Percentiles rank a stretch among this genome's conserved stretches.
phyloP scores from a whole-genome alignment of 2,888 invertebrate species.

The Steinernema hermaphroditum region DNA sequence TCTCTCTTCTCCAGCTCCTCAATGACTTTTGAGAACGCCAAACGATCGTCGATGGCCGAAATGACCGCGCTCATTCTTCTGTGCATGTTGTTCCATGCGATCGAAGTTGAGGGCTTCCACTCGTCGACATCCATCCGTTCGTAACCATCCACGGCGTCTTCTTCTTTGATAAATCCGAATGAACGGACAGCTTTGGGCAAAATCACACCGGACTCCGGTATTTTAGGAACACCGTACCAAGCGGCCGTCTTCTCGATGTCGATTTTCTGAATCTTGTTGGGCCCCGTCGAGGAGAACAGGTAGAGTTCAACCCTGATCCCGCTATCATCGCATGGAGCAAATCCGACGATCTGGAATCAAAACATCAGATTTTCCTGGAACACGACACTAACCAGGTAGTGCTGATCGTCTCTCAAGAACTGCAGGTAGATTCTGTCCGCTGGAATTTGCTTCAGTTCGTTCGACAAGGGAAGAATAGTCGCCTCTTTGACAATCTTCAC shows the following conservation, averaged over 20 bases:
- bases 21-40: conserved; percentile 49
- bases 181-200: neutral
- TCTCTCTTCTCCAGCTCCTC: conserved; percentile 51
- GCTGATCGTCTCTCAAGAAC: conserved; percentile 49
- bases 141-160: neutral
- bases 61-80: conserved; percentile 47
- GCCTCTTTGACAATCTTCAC: conserved; percentile 39
- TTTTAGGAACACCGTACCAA: conserved; percentile 9
- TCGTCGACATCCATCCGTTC: conserved; percentile 20
- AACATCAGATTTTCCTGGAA: neutral
- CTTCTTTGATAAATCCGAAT: neutral
- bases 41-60: conserved; percentile 57
- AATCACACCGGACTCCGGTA: neutral
- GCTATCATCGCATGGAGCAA: conserved; percentile 37
- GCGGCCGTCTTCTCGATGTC: neutral
- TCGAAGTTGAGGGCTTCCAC: neutral
- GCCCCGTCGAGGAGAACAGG: conserved; percentile 27
- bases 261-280: neutral
- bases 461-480: conserved; percentile 31
- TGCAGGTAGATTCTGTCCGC: conserved; percentile 49
- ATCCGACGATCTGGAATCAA: conserved; percentile 42
- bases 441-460: conserved; percentile 38
- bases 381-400: conserved; percentile 43
- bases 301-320: conserved; percentile 39
- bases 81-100: conserved; percentile 31